Evolutionary conservation across 2,888 invertebrate species (phyloP), one percentile per base, ranked within the genome.

Genomic region (Eurytoma adleriae): DNA sequence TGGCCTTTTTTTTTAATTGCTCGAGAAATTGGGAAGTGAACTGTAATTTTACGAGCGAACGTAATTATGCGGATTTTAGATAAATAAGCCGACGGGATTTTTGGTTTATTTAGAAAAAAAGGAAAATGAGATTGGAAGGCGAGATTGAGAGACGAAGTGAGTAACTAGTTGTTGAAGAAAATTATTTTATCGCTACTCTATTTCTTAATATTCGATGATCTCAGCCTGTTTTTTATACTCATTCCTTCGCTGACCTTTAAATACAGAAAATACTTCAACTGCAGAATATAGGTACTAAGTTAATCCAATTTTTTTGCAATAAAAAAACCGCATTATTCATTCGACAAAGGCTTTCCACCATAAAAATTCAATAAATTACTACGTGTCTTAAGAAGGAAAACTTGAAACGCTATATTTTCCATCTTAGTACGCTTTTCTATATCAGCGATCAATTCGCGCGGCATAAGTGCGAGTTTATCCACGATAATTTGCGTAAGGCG

Each of bases 401-500:
- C 16, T 7, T 20, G 20, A 12, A 27, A 13, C 12, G 18, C 5
- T 18, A 13, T 61, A 40, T 7, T 40, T 40, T 54, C 54, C n/a
- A n/a, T 54, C 54, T 54, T n/a, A 3, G n/a, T 54, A n/a, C 62
- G 40, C 0, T 12, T 27, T 24, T 3, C 3, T 61, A 1, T 20
- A 68, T 68, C 61, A 68, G 68, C 52, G 59, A 14, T 20, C 20
- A 16, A 59, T 59, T 18, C 48, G 57, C 48, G n/a, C 50, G 30
- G n/a, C 1, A 14, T 20, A 27, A 14, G 30, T 16, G 2, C 30
- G 12, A 3, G n/a, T 40, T 7, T 18, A n/a, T 56, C n/a, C 61
- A 48, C 13, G 50, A 56, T 48, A 18, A 67, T 77, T 77, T 77
- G 69, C 70, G 69, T 18, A 70, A 77, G 70, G 62, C 13, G 64